Base-by-base conservation (phyloP, 2,113 vertebrate species). In the Phalacrocorax pelagicus region DNA sequence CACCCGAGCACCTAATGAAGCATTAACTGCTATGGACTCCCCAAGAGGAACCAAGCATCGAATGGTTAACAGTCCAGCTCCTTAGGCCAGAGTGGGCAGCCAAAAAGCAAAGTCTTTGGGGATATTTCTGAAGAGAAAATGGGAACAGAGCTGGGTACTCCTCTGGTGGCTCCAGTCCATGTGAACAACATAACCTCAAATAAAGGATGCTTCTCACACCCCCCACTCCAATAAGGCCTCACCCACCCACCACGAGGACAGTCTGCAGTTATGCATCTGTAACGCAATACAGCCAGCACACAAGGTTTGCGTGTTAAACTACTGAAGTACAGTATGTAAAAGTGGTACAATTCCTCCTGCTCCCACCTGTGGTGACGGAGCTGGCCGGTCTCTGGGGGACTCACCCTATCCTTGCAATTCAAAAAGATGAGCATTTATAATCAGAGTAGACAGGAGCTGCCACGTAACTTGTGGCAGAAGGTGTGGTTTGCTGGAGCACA, bases 1-100 rank as follows among this genome's bases (percentile, higher is more conserved):
- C 61, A 30, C 14, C 57, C 11, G 5, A 52, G 38, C 2, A 63
- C 20, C 40, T 75, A 9, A 62, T 4, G 10, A 59, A 63, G 38
- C 27, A 27, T 6, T 30, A 66, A 61, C 4, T 46, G 18, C 24
- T 44, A 34, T 2, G 9, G 32, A 22, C 4, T 6, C 11, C 40
- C 19, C 1, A 0, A 19, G 18, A 30, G 15, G 9, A 69, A 12
- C 30, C 8, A 12, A 44, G 15, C 24, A 1, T 2, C 1, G 4
- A 47, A 51, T 7, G 12, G 15, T 32, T 26, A 30, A 75, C 14
- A 10, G n/a, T 20, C 51, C 18, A 1, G 2, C 15, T 59, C 69
- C 62, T 65, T 12, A 29, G 4, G 38, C 29, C 15, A 74, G 2
- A 57, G 24, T 0, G 0, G 36, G 8, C 10, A 70, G 36, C n/a